Conservation (phyloP, 1,140 invertebrate genomes). For the Hirudo medicinalis region DNA sequence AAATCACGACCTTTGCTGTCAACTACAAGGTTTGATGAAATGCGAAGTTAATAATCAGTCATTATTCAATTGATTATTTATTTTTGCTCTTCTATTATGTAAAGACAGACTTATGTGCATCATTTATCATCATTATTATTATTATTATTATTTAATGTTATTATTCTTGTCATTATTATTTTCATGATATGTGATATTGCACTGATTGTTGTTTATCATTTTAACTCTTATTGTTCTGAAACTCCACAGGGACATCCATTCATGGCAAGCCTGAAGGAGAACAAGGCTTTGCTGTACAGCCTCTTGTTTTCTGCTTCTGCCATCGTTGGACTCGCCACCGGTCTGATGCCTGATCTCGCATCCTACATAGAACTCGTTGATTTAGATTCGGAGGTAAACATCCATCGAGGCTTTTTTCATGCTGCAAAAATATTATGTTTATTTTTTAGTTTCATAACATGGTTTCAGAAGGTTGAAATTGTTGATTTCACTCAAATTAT, state of each 20-base stretch:
- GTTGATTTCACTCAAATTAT: too few relatives aligned
- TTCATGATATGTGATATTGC: too few relatives aligned
- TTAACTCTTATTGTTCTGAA: neutral
- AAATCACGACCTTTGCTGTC: constrained; percentile 94
- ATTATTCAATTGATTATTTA: neutral
- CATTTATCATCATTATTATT: neutral
- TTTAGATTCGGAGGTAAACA: constrained; percentile 38
- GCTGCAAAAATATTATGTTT: neutral
- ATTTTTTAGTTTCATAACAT: neutral
- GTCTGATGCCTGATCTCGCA: constrained; percentile 38
- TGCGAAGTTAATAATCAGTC: neutral
- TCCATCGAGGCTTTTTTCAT: neutral
- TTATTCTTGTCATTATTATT: neutral
- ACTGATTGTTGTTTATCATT: too few relatives aligned
- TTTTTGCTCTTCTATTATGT: neutral
- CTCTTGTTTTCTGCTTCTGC: constrained; percentile 46
- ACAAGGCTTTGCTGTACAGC: constrained; percentile 80
- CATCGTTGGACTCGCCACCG: constrained; percentile 39
- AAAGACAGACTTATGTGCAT: neutral
- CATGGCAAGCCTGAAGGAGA: constrained; percentile 87
- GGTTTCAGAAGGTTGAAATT: too few relatives aligned
- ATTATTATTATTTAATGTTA: neutral
- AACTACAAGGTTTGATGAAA: constrained; percentile 75
- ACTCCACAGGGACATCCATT: constrained; percentile 80
- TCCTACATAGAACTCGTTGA: constrained; percentile 42